These are phyloP conservation scores for Lanistes nyassanus DNA, from an alignment of 1,140 invertebrate species.

Conservation along the genomic window DNA sequence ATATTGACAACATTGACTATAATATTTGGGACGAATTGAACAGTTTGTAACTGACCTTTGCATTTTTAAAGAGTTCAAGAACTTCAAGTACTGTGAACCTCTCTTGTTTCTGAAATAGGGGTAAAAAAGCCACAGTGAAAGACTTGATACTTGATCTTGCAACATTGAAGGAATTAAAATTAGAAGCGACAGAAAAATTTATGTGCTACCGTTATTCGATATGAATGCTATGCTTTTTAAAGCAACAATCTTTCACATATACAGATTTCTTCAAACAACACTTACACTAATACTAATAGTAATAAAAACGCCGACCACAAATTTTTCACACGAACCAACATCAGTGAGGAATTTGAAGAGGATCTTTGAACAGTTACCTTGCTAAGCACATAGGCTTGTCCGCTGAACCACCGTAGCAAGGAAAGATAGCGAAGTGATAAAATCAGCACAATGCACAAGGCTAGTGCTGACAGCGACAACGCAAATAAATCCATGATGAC, in stretches of 20 bases:
- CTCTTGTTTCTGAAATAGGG: constrained; percentile 42
- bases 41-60: constrained; percentile 41
- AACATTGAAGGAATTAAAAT: too few species aligned
- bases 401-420: constrained; percentile 13
- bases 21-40: neutral
- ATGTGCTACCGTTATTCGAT: too few species aligned
- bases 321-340: too few species aligned
- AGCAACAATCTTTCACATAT: too few species aligned
- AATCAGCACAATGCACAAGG: constrained; percentile 17
- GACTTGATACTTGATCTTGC: too few species aligned
- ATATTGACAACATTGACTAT: neutral
- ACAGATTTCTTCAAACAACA: too few species aligned
- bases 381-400: constrained; percentile 17
- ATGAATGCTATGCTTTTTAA: too few species aligned
- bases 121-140: neutral
- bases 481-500: constrained; percentile 15
- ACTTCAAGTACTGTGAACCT: constrained; percentile 45
- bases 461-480: neutral
- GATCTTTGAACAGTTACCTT: constrained; percentile 7
- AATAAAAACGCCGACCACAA: too few species aligned
- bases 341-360: too few species aligned
- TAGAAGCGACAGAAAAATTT: too few species aligned
- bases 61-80: constrained; percentile 47
- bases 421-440: constrained; percentile 22
- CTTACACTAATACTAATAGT: too few species aligned